Evolutionary conservation across 2,113 vertebrate species (phyloP).

Genomic region (Lampris megalopsis): DNA sequence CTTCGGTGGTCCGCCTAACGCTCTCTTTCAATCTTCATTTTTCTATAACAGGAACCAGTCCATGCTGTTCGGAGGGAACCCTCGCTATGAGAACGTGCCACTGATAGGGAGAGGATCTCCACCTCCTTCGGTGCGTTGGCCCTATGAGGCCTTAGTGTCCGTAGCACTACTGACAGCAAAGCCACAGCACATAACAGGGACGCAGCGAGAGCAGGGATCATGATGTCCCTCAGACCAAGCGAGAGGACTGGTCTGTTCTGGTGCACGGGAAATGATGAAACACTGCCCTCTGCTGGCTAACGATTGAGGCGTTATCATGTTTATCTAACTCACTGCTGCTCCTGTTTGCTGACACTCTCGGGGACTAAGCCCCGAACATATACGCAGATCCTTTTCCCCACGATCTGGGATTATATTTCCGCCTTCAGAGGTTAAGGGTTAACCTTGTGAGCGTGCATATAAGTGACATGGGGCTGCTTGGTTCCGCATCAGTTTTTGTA

Average conservation of each 20-base stretch:
- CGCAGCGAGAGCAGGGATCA: conserved; percentile 10
- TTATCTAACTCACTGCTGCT: not conserved
- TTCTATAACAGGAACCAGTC: conserved; percentile 91
- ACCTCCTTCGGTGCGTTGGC: conserved; percentile 92
- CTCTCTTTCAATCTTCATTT: conserved; percentile 23
- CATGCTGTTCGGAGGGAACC: conserved; percentile 92
- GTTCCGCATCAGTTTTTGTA: not conserved
- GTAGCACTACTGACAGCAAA: conserved; percentile 37
- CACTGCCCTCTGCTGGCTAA: conserved; percentile 76
- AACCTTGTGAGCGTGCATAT: not conserved
- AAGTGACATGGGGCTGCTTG: too few species aligned
- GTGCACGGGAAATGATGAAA: conserved; percentile 46
- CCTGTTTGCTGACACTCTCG: conserved; percentile 5
- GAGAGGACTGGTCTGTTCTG: not conserved
- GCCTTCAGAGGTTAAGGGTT: conserved; percentile 2
- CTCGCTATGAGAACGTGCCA: conserved; percentile 95
- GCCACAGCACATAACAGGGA: conserved; percentile 31
- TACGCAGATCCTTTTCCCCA: not conserved
- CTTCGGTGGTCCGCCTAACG: too few species aligned
- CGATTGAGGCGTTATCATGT: conserved; percentile 25
- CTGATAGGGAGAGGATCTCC: conserved; percentile 95
- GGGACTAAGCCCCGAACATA: not conserved
- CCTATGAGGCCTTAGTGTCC: conserved; percentile 61
- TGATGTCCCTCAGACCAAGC: conserved; percentile 7
- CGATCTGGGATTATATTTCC: conserved; percentile 15